Base-by-base conservation (phyloP, 2,113 vertebrate genomes). In the Cnemophilus loriae region DNA sequence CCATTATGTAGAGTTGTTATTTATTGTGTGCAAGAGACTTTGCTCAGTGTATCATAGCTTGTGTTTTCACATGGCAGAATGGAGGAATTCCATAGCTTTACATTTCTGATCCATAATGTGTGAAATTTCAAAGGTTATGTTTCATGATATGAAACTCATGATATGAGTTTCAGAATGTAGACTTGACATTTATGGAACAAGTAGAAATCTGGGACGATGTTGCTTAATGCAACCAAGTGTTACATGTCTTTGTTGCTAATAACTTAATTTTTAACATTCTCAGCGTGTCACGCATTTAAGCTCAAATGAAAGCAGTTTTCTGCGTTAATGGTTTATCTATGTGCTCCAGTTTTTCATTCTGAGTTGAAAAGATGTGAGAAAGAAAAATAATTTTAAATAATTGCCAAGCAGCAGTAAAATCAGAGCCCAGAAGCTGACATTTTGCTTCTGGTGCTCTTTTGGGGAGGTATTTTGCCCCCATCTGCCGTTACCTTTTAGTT, bases 41-140 rank as follows among this genome's bases (percentile, higher is more conserved):
- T 96, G 78, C 90, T 93, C 70, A 69, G 88, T 53, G 59, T 95
- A 41, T 94, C 52, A 10, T 82, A 94, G 50, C 69, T 90, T 28
- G 10, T 83, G 78, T 96, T 96, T 89, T 93, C 67, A 47, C 70
- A 35, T 82, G 61, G 59, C 74, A 96, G 91, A 97, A 60, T 2
- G 61, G 74, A 94, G 70, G 57, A 46, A 78, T 87, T 96, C 90
- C 55, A 26, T 96, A 87, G 46, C 79, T 96, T 95, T 96, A n/a
- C 79, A 63, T 95, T 94, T 97, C 95, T 96, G 84, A 95, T 96
- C 94, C 44, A 16, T 86, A 93, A 93, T 90, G 89, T 93, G 93
- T 97, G 93, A 96, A 96, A 97, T 97, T 96, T 96, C 76, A 95
- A 98, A 98, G 97, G 91, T 97, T 97, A 90, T 91, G 67, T 95